Base-by-base conservation (phyloP, 2,797 vertebrate genomes). In the Allobates femoralis region DNA sequence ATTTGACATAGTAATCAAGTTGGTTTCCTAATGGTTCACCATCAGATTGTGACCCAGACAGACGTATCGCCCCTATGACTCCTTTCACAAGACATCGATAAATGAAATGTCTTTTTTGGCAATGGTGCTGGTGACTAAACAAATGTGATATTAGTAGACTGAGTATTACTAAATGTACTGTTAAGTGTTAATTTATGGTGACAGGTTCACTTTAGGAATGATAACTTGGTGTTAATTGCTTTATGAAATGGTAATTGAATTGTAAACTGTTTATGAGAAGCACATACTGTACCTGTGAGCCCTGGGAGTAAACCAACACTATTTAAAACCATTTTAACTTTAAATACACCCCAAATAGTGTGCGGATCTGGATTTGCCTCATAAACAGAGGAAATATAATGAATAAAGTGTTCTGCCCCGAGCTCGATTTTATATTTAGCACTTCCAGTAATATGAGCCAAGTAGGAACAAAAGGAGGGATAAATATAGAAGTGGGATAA, bases 321-420 rank as follows among this genome's bases (percentile, higher is more conserved):
- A 85, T 85, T 85, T 79, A 46, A 85, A 85, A 46, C 50, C 37
- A 60, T 83, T 28, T 62, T 58, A 19, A 23, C 37, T 78, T 62
- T 73, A 79, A 87, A 87, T 73, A 79, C 79, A 84, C 66, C 67
- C 51, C 26, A 34, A 58, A 74, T 55, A 56, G 76, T 73, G 37
- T 12, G 55, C 37, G 32, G 67, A 55, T 74, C 53, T 79, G 76
- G 75, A 66, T 79, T 69, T 83, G 75, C 64, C 64, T 74, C 66
- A 93, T 94, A 96, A 96, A 96, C 94, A 97, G 95, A 95, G 96
- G 96, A 98, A 96, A 95, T 94, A 91, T 93, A 94, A 92, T 94
- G 95, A 96, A 96, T 97, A 95, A 96, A 95, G 93, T 93, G 95
- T 96, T 95, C 94, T 93, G 91, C 92, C 92, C 93, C 90, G 90